Base-by-base conservation (phyloP, 1,140 invertebrate species). In the Amyelois transitella region DNA sequence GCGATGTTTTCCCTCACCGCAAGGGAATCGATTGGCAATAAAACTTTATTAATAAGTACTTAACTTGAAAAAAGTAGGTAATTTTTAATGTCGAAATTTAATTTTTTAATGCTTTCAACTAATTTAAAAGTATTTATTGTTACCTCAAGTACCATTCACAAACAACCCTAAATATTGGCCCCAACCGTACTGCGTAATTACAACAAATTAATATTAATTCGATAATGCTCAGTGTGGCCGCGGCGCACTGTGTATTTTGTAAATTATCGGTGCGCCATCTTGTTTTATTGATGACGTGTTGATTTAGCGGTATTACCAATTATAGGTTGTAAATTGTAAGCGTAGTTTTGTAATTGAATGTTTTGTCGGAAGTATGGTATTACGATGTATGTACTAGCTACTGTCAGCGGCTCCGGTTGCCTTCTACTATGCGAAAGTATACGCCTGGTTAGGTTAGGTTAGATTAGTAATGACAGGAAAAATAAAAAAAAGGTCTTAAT, bases 181-280 rank as follows among this genome's bases (percentile, higher is more conserved):
- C 22, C 1, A 51, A 44, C 21, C 5, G 7, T 10, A 45, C 18
- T 2, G 18, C 18, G 21, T 38, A 32, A 32, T 53, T 55, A 61
- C 58, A 56, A 55, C 59, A 14, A 56, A 54, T 69, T 43, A 69
- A 70, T 75, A 72, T 75, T 75, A 53, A 75, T 72, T 75, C 64
- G 69, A 68, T 70, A 75, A 75, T 48, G 54, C 20, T 58, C 64
- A 57, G 44, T 58, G 55, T 55, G 52, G 55, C 45, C 55, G 48
- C 53, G 44, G 20, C 51, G 44, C 44, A 32, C 48, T 18, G 56
- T 61, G 20, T 62, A 54, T 60, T 68, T 18, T 61, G 25, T 56
- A 55, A 57, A 45, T 60, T 68, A 55, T 58, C 45, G n/a, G 8
- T 2, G 4, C 45, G 32, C 32, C 32, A 38, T 38, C 5, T 38